Evolutionary conservation across 64 coral and sea anemone genomes (phyloP), one percentile per base, ranked within the genome.

Genomic region (Dendronephthya gigantea): DNA sequence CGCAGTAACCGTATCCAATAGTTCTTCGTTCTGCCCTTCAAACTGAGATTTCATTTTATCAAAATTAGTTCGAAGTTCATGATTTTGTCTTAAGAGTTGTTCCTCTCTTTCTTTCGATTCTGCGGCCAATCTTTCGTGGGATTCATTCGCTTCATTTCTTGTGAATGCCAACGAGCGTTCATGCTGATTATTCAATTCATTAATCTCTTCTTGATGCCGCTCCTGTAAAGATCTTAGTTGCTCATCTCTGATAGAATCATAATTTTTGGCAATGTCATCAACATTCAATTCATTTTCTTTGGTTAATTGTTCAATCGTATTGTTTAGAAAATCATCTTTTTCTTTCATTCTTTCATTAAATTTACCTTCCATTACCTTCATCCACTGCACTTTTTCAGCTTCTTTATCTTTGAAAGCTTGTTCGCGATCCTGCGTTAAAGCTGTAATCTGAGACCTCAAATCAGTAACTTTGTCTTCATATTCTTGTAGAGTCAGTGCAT

Each of bases 341-440:
- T 89, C 72, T 27, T 88, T 86, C 88, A 91, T 89, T 55, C 91
- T 47, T 88, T 93, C 95, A 82, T 89, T 90, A 22, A 98, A 85
- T 66, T 93, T 91, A 68, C 91, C 91, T 68, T 98, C 92, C 10
- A 98, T 86, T 84, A 93, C 95, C 49, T 98, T 98, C 13, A 91
- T 93, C 22, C 91, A 89, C 47, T 91, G 87, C 7, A 93, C 90
- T 0, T 93, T 59, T 37, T 98, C 92, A 36, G 92, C 84, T 45
- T 98, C 95, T 25, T 98, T 98, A 68, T 98, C 95, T 65, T 93
- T 98, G 14, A 98, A 84, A 35, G 84, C 75, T 30, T 91, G 83
- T 40, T 91, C 88, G 38, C 90, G 89, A 84, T 82, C 88, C 19
- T 88, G 93, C 10, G 81, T 86, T 85, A 89, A 85, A 79, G 83